Percentiles rank a stretch among this genome's conserved stretches.
Evolutionary conservation across 2,888 invertebrate species (phyloP).

Genomic region (Caenorhabditis zanzibari): DNA sequence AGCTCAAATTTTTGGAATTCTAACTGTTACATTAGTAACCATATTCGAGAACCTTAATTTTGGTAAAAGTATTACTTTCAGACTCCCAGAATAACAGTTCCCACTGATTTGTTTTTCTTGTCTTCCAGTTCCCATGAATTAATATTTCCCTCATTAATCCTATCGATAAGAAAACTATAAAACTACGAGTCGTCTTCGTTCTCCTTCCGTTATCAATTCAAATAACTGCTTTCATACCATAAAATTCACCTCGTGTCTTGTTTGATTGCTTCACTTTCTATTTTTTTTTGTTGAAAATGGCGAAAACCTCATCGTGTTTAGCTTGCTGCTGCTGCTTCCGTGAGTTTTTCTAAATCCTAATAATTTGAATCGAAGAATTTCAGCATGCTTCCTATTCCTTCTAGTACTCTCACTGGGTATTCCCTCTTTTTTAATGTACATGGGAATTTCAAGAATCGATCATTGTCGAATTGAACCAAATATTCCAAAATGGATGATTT

Average conservation of each 20-base stretch:
- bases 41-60: no score
- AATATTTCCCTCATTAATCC: no score
- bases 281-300: neutral
- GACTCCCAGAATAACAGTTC: no score
- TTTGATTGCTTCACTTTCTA: neutral
- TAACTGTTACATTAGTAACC: no score
- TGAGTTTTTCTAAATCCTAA: no score
- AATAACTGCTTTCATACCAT: neutral
- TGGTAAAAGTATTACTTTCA: no score
- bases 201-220: constrained; percentile 5
- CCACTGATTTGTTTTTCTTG: no score
- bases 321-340: constrained; percentile 8
- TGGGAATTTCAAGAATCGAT: constrained; percentile 12
- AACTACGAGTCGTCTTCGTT: no score
- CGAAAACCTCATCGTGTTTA: neutral
- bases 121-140: no score
- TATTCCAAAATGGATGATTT: constrained; percentile 33
- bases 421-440: constrained; percentile 15
- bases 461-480: constrained; percentile 17
- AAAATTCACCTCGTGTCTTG: neutral
- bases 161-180: neutral
- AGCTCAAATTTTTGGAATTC: no score
- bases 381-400: constrained; percentile 9
- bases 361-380: no score
- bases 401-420: neutral